Conservation (phyloP, 2,113 vertebrate species). For the Lasiurus borealis region DNA sequence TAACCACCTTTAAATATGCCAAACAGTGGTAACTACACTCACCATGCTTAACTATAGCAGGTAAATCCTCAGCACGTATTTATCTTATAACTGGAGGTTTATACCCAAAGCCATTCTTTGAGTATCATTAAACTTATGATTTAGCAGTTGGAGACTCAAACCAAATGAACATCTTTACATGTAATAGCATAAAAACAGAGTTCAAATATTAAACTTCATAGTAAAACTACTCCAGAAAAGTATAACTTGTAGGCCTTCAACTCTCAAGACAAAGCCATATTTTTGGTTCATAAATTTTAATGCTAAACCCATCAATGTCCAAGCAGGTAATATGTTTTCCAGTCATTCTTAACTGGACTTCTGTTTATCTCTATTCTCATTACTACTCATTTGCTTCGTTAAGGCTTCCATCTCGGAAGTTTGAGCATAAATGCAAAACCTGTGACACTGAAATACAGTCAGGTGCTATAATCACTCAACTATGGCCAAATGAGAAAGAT, state of each 20-base stretch:
- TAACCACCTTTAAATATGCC: not conserved
- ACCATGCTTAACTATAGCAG: not conserved
- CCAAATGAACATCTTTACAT: not conserved
- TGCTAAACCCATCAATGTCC: not conserved
- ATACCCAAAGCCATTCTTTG: not conserved
- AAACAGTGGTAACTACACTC: not conserved
- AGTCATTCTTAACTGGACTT: slow-evolving; percentile 41
- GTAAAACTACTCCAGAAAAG: not conserved
- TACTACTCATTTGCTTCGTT: slow-evolving; percentile 63
- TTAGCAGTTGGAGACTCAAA: not conserved
- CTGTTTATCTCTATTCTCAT: slow-evolving; percentile 55
- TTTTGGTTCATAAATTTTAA: slow-evolving; percentile 55
- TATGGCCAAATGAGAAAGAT: not conserved
- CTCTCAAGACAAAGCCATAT: slow-evolving; percentile 16
- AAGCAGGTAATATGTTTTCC: not conserved
- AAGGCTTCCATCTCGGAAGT: slow-evolving; percentile 24
- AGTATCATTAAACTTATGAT: not conserved
- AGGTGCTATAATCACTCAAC: slow-evolving; percentile 11
- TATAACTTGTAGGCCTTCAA: not conserved
- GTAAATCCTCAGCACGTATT: not conserved
- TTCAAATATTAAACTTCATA: not conserved
- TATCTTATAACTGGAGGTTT: not conserved
- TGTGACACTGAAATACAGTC: slow-evolving; percentile 34
- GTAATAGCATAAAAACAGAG: slow-evolving; percentile 4
- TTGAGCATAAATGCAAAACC: slow-evolving; percentile 62